Conservation (phyloP, 2,888 invertebrate genomes). For the Agonopterix arenella region DNA sequence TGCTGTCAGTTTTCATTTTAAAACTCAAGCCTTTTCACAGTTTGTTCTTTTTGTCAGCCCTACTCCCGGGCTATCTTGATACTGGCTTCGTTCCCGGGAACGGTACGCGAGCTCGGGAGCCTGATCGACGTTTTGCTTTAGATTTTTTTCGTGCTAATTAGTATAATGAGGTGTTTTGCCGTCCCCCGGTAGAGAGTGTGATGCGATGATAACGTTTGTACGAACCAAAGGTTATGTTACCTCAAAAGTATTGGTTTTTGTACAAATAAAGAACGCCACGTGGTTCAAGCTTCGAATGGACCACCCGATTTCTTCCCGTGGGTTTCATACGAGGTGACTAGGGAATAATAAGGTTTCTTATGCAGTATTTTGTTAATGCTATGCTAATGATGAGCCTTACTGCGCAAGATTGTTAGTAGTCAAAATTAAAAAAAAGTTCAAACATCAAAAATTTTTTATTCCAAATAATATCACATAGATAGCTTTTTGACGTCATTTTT, state of each 20-base stretch:
- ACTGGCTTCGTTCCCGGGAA: constrained; percentile 41
- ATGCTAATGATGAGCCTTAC: too few species aligned
- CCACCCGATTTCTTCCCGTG: too few species aligned
- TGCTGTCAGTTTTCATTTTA: too few species aligned
- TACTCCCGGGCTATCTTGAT: background rate
- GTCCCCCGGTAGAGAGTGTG: background rate
- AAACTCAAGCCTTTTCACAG: background rate
- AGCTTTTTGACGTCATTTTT: too few species aligned
- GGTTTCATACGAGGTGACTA: too few species aligned
- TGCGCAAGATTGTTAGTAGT: too few species aligned
- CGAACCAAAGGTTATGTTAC: background rate
- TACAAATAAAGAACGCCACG: background rate
- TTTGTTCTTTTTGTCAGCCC: background rate
- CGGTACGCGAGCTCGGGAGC: constrained; percentile 16
- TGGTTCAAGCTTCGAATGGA: too few species aligned
- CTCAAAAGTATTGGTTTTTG: background rate
- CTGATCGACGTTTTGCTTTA: constrained; percentile 47
- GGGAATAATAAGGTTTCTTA: too few species aligned
- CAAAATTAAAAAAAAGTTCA: too few species aligned
- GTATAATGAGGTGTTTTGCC: constrained; percentile 56
- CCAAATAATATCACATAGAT: too few species aligned
- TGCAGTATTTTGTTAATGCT: too few species aligned
- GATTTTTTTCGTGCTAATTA: constrained; percentile 62
- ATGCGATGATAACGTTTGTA: background rate
- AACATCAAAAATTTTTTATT: too few species aligned